Conservation (phyloP, 2,888 invertebrate species). For the Catocala sponsa region DNA sequence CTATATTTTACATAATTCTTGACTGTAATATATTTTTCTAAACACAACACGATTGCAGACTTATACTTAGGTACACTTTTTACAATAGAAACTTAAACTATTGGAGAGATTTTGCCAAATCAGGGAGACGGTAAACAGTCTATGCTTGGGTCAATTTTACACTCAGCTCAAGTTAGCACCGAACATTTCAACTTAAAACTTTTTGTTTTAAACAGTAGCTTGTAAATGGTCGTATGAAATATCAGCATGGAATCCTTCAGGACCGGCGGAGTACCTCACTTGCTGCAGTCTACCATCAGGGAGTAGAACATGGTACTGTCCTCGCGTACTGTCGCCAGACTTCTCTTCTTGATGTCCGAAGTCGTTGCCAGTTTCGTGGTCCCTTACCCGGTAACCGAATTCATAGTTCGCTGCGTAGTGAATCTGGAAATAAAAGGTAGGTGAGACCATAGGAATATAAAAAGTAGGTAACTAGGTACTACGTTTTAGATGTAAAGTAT, state of each 20-base stretch:
- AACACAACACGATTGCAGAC: constrained; percentile 8
- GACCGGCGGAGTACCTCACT: constrained; percentile 93
- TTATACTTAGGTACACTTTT: constrained; percentile 1
- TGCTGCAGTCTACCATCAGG: constrained; percentile 94
- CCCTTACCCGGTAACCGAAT: constrained; percentile 92
- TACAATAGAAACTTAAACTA: constrained; percentile 1
- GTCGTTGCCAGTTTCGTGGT: constrained; percentile 91
- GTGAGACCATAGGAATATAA: not conserved
- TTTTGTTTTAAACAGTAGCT: constrained; percentile 7
- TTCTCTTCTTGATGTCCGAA: constrained; percentile 93
- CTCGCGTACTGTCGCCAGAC: constrained; percentile 90
- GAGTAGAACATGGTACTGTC: constrained; percentile 92
- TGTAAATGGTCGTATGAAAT: constrained; percentile 89
- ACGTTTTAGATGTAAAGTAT: too few species aligned
- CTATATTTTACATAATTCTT: constrained; percentile 25
- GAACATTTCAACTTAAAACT: too few species aligned
- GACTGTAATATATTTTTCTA: constrained; percentile 20
- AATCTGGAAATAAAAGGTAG: constrained; percentile 72
- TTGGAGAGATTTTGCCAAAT: too few species aligned
- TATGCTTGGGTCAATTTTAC: too few species aligned
- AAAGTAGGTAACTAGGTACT: too few species aligned
- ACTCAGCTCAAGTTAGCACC: not conserved
- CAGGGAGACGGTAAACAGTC: too few species aligned
- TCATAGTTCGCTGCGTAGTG: constrained; percentile 90
- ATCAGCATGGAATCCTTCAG: constrained; percentile 93